phyloP scores from a whole-genome alignment of 2,888 invertebrate genomes.

The Hydropsyche betteni region DNA sequence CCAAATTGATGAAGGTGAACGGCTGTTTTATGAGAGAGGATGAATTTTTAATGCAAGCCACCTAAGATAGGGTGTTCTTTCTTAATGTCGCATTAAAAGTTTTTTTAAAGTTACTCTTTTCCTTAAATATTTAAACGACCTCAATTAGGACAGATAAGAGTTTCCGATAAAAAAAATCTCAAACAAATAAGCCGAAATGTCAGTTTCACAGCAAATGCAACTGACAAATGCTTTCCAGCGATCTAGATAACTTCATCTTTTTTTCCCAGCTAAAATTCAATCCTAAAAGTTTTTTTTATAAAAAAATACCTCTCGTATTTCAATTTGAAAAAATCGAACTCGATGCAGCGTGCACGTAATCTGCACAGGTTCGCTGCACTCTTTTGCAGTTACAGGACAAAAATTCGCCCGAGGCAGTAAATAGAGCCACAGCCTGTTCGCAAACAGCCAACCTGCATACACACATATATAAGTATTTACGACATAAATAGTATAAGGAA shows the following conservation, averaged over 20 bases:
- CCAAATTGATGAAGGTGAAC: conserved; percentile 32
- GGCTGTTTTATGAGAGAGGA: conserved; percentile 26
- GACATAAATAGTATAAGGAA: conserved; percentile 6
- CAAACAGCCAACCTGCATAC: background rate
- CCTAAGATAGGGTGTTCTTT: conserved; percentile 24
- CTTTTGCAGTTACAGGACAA: conserved; percentile 10
- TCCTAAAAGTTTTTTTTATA: no score
- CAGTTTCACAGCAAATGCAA: background rate
- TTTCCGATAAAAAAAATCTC: background rate
- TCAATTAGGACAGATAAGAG: conserved; percentile 7
- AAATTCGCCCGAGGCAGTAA: conserved; percentile 21
- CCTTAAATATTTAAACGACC: conserved; percentile 18
- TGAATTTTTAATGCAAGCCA: conserved; percentile 28
- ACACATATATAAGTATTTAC: background rate
- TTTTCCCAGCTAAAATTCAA: no score
- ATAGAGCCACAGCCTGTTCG: conserved; percentile 16
- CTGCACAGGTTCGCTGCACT: conserved; percentile 18
- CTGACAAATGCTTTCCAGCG: no score
- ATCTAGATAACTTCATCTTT: no score
- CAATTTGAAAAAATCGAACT: no score
- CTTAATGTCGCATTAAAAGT: conserved; percentile 29
- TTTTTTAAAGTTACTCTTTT: background rate
- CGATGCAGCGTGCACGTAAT: conserved; percentile 11
- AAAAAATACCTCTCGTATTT: no score
- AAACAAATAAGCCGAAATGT: background rate